Percentiles rank a stretch among this genome's conserved stretches.
Conservation (phyloP, 2,888 invertebrate species). For the Augiades crinisus region DNA sequence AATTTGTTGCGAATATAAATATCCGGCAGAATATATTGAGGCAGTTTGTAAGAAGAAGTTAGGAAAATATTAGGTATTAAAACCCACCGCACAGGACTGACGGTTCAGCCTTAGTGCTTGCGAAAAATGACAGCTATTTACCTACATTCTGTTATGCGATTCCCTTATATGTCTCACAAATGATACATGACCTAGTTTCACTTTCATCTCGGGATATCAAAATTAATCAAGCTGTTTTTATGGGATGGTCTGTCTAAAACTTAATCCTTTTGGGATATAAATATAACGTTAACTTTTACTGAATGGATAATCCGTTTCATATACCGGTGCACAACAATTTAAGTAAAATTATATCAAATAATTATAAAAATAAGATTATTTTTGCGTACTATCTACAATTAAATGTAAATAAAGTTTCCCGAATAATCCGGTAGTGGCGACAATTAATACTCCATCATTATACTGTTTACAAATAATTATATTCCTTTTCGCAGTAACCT, state of each 20-base stretch:
- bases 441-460: no score
- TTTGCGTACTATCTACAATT: no score
- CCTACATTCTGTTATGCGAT: neutral
- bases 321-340: no score
- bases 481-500: neutral
- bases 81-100: neutral
- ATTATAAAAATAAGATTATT: no score
- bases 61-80: neutral
- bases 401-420: neutral
- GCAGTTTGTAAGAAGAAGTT: slow-evolving; percentile 4
- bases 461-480: no score
- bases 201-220: neutral
- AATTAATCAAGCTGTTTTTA: no score
- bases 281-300: no score
- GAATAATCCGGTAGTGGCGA: no score
- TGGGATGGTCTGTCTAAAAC: no score
- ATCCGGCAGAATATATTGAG: neutral
- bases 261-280: neutral
- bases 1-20: slow-evolving; percentile 8
- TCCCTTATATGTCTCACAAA: neutral
- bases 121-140: slow-evolving; percentile 8
- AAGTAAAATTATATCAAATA: no score
- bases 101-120: neutral
- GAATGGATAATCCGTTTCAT: no score
- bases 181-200: slow-evolving; percentile 4